These are phyloP conservation scores for Ceratina calcarata DNA, from an alignment of 1,140 invertebrate species.

Conservation along the genomic window DNA sequence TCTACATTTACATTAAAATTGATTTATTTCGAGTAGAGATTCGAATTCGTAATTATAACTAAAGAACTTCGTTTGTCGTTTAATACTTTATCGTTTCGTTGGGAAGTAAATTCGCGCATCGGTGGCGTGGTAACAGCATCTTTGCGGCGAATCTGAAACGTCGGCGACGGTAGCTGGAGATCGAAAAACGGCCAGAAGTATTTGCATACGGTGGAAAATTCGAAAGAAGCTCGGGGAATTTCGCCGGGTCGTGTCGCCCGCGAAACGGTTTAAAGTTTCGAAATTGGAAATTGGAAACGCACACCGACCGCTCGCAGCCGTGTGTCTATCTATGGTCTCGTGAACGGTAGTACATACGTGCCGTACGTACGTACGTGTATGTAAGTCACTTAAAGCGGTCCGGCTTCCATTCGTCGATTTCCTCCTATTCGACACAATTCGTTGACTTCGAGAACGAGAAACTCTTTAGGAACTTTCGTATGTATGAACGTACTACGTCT, in stretches of 20 bases:
- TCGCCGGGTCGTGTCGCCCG: conserved; percentile 2
- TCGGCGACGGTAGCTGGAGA: conserved; percentile 14
- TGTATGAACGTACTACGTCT: too few species aligned
- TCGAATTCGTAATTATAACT: too few species aligned
- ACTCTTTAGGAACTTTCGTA: not conserved
- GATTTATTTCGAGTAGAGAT: too few species aligned
- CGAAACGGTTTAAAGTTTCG: conserved; percentile 46
- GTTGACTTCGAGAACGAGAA: conserved; percentile 8
- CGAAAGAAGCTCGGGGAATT: conserved; percentile 43
- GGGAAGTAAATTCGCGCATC: not conserved
- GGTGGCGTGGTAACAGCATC: conserved; percentile 1
- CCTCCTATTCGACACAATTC: conserved; percentile 27
- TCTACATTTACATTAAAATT: too few species aligned
- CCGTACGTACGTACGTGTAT: too few species aligned
- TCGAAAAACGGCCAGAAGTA: conserved; percentile 22
- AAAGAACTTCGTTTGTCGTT: too few species aligned
- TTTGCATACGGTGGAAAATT: conserved; percentile 44
- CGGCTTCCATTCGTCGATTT: conserved; percentile 31
- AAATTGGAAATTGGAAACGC: conserved; percentile 51
- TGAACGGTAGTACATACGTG: too few species aligned
- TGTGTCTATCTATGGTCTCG: conserved; percentile 11
- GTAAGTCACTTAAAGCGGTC: conserved; percentile 7
- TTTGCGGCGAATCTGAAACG: not conserved
- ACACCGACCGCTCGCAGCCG: conserved; percentile 20
- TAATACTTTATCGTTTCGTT: too few species aligned